Evolutionary conservation across 2,888 invertebrate genomes (phyloP).

Genomic region (Aphelenchoides bicaudatus): DNA sequence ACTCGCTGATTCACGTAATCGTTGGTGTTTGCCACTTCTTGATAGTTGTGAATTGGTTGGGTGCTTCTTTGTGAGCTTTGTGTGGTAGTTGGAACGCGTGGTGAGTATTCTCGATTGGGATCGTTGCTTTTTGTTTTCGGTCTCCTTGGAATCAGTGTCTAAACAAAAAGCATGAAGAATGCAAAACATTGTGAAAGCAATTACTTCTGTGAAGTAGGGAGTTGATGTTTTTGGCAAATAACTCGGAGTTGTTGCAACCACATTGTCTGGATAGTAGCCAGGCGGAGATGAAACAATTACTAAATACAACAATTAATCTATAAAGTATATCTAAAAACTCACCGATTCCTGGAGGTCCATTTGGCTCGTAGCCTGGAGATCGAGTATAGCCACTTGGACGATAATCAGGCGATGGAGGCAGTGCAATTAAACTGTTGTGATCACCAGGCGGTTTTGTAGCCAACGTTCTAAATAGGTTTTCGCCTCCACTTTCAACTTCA

Average conservation of each 20-base stretch:
- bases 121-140: neutral
- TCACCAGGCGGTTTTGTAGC: constrained; percentile 13
- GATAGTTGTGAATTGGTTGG: neutral
- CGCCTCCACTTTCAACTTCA: constrained; percentile 11
- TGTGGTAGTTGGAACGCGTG: neutral
- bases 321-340: constrained; percentile 6
- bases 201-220: constrained; percentile 12
- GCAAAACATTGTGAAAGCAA: no score
- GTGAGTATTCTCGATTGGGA: neutral
- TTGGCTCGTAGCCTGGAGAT: constrained; percentile 5
- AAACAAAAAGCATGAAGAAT: no score
- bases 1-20: constrained; percentile 29
- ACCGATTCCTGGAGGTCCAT: constrained; percentile 12
- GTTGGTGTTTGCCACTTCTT: neutral
- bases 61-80: neutral
- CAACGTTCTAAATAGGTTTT: constrained; percentile 4
- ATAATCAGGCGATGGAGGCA: neutral
- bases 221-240: neutral
- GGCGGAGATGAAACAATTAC: constrained; percentile 2
- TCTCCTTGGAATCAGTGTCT: constrained; percentile 2
- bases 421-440: neutral
- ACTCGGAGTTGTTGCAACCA: neutral
- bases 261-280: neutral
- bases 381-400: neutral
- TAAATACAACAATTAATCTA: no score